A percentile compares a stretch with the other conserved stretches of the same genome.
Conservation (phyloP, 2,888 invertebrate genomes). For the Sceliomorpha sp. region DNA sequence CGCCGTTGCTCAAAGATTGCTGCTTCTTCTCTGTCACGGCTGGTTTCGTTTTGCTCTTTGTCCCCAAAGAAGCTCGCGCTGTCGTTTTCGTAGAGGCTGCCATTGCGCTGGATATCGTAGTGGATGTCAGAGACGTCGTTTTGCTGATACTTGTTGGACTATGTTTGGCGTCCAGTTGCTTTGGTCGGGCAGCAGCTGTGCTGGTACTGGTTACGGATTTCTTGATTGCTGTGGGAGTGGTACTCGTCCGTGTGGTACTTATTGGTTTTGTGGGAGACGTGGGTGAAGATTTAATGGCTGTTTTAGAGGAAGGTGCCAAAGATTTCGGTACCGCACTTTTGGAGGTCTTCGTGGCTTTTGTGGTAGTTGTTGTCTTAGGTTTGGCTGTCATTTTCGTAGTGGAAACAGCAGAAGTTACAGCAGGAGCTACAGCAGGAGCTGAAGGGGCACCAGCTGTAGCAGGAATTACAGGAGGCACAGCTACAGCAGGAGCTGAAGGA, state of each 20-base stretch:
- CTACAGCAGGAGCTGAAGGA: slow-evolving; percentile 52
- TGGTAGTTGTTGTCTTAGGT: slow-evolving; percentile 54
- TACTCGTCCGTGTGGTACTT: slow-evolving; percentile 27
- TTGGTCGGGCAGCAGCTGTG: slow-evolving; percentile 62
- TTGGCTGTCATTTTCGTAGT: slow-evolving; percentile 62
- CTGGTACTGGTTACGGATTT: slow-evolving; percentile 58
- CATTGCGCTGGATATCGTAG: slow-evolving; percentile 51
- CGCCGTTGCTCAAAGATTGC: slow-evolving; percentile 83
- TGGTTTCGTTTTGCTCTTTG: slow-evolving; percentile 58
- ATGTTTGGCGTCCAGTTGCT: slow-evolving; percentile 59
- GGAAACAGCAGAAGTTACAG: slow-evolving; percentile 63
- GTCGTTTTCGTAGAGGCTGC: slow-evolving; percentile 56
- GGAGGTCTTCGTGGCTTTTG: slow-evolving; percentile 57
- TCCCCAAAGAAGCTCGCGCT: slow-evolving; percentile 55
- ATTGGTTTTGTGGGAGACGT: slow-evolving; percentile 59
- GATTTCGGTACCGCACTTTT: too few relatives aligned
- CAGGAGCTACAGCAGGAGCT: slow-evolving; percentile 63
- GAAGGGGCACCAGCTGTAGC: slow-evolving; percentile 24
- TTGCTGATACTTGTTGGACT: slow-evolving; percentile 41
- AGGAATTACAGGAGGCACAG: slow-evolving; percentile 67
- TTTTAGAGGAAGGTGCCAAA: slow-evolving; percentile 68
- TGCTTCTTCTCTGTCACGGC: slow-evolving; percentile 81
- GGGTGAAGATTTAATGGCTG: slow-evolving; percentile 54
- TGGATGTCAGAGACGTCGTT: too few relatives aligned
- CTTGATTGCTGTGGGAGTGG: slow-evolving; percentile 46